Conservation (phyloP, 2,888 invertebrate species). For the Acanthosoma haemorrhoidale region DNA sequence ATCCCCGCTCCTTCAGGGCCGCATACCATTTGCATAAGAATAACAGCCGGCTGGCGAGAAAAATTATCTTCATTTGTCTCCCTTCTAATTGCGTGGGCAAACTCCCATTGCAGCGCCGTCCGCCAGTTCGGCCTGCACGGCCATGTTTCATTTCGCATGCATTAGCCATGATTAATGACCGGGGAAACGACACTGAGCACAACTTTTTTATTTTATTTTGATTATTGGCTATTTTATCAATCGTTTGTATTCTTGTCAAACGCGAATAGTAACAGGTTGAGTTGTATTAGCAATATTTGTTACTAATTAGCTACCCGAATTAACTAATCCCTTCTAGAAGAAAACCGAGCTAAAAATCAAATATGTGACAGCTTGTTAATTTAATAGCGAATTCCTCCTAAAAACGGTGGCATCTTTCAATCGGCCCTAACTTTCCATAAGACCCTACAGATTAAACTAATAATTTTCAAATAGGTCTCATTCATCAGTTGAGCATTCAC, state of each 20-base stretch:
- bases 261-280: not conserved
- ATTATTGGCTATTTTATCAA: not conserved
- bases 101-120: not conserved
- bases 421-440: too few relatives aligned
- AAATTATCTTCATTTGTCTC: conserved; percentile 17
- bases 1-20: not conserved
- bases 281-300: too few relatives aligned
- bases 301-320: too few relatives aligned
- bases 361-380: too few relatives aligned
- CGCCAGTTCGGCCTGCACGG: not conserved
- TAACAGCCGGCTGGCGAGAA: not conserved
- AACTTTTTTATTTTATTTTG: not conserved
- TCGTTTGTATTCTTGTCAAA: not conserved
- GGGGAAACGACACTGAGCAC: not conserved
- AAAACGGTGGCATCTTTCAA: too few relatives aligned
- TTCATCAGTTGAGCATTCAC: too few relatives aligned
- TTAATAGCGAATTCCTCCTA: too few relatives aligned
- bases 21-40: conserved; percentile 15
- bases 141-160: not conserved
- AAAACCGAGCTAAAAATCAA: too few relatives aligned
- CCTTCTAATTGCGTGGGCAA: conserved; percentile 9
- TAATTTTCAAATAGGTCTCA: too few relatives aligned
- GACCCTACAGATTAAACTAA: too few relatives aligned
- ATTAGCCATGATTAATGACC: not conserved
- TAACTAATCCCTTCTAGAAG: too few relatives aligned